Base-by-base conservation (phyloP, 92 coral and sea anemone genomes). In the Phenganax subtilis region DNA sequence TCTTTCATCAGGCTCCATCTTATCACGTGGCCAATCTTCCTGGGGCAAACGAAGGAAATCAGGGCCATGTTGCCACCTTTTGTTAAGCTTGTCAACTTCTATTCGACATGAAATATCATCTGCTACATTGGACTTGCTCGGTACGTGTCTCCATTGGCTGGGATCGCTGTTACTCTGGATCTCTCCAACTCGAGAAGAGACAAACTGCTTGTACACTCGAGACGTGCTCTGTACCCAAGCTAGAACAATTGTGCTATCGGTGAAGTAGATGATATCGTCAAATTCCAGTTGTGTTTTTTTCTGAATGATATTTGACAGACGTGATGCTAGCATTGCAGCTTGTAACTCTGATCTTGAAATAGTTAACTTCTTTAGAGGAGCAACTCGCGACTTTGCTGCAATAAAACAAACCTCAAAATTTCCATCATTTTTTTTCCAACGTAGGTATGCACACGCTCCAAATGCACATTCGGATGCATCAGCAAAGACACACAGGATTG, bases 221-320 rank as follows among this genome's bases (percentile, higher is more conserved):
- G 88, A 80, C 10, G 72, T 78, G 52, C 88, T 80, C 16, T 72
- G 76, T 57, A 85, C 80, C 85, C 88, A 85, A n/a, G 88, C 85
- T 7, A 85, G 81, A n/a, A 80, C 68, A 14, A 85, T 85, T 12
- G 75, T 80, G 51, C 88, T 80, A 59, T 80, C 74, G 57, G 75
- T 80, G 57, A 80, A 80, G 53, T 63, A 80, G 30, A 62, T 80
- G 20, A 80, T 71, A 44, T 64, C 51, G 2, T 64, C 59, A 62
- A 80, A 61, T 52, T 54, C 14, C 12, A 80, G 55, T 15, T 74
- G 58, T 57, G 74, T 28, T 80, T 80, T 74, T 20, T 80, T 59
- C 58, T 80, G 83, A 55, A 68, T 68, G 10, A 64, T 68, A 51
- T 81, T 81, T 56, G 66, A 60, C 72, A 80, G 25, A 12, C 83